A percentile compares a stretch with the other conserved stretches of the same genome.
Conservation (phyloP, 1,140 invertebrate species). For the Ceratoteleas bidentatus region DNA sequence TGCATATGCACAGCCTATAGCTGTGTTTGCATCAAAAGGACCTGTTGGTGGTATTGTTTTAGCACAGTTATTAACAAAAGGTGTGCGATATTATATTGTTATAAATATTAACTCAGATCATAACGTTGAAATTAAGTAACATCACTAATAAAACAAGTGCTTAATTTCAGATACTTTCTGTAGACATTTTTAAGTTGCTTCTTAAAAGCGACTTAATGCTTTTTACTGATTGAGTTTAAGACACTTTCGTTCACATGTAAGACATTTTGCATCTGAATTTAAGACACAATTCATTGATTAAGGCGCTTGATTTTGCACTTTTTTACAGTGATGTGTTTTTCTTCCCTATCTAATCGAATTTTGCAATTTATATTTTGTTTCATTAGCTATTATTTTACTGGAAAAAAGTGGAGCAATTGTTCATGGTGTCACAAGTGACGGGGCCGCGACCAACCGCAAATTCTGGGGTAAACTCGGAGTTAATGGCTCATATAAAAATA, state of each 20-base stretch:
- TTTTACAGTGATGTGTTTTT: too few species aligned
- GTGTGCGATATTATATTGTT: neutral
- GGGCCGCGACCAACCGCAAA: slow-evolving; percentile 41
- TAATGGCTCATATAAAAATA: slow-evolving; percentile 19
- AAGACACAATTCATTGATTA: too few species aligned
- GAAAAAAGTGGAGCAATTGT: slow-evolving; percentile 45
- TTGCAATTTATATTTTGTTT: neutral
- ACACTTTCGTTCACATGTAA: too few species aligned
- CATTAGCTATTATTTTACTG: slow-evolving; percentile 12
- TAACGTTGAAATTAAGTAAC: too few species aligned
- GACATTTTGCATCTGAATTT: too few species aligned
- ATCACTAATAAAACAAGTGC: too few species aligned
- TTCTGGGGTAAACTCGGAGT: slow-evolving; percentile 50
- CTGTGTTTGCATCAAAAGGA: slow-evolving; percentile 13
- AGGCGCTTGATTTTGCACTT: too few species aligned
- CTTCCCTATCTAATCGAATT: neutral
- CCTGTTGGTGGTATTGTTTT: neutral
- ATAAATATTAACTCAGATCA: too few species aligned
- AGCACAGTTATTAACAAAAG: slow-evolving; percentile 10
- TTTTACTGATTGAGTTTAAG: too few species aligned
- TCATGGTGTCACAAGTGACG: slow-evolving; percentile 51
- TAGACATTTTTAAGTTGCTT: too few species aligned
- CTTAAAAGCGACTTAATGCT: too few species aligned
- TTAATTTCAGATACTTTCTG: too few species aligned
- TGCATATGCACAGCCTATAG: slow-evolving; percentile 11